Base-by-base conservation (phyloP, 2,113 vertebrate genomes). In the Oophaga pumilio region DNA sequence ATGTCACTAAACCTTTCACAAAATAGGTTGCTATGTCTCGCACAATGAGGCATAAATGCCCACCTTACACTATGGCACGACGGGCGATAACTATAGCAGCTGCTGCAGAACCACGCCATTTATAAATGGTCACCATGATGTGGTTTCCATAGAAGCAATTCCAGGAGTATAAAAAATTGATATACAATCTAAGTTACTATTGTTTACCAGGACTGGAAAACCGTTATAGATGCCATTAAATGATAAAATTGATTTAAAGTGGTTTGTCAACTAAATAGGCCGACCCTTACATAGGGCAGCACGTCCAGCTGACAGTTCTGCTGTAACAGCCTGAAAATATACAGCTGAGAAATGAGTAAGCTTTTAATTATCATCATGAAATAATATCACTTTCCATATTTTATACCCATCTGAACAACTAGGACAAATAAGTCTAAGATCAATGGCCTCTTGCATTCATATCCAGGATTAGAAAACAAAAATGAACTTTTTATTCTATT, bases 91-190 rank as follows among this genome's bases (percentile, higher is more conserved):
- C 12, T 33, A 43, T 18, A 18, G 69, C 69, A 73, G 1, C 18
- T 73, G 26, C 28, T 74, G 43, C 33, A 50, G 71, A 74, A 74
- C 17, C 43, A 10, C 10, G 8, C 18, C 71, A 22, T 74, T 33
- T 49, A 74, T 22, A 74, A 20, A 0, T 33, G 4, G 43, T 73
- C 69, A 49, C 69, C 8, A 73, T 22, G 18, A 50, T 50, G 71
- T 14, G 43, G 33, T 74, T 74, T 74, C 69, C 69, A 73, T 73
- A 73, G 69, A 73, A 73, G 69, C 69, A 73, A 15, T 22, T 10
- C 33, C 22, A 50, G 33, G 4, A 22, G 18, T 8, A 22, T 49
- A 10, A 22, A 18, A 50, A 74, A 74, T 74, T 74, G 33, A 74
- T 20, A 17, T 74, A 50, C 71, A 22, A 22, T 22, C 69, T 43